These are phyloP conservation scores for Scotopteryx bipunctaria DNA, from an alignment of 2,888 invertebrate species.

Conservation along the genomic window DNA sequence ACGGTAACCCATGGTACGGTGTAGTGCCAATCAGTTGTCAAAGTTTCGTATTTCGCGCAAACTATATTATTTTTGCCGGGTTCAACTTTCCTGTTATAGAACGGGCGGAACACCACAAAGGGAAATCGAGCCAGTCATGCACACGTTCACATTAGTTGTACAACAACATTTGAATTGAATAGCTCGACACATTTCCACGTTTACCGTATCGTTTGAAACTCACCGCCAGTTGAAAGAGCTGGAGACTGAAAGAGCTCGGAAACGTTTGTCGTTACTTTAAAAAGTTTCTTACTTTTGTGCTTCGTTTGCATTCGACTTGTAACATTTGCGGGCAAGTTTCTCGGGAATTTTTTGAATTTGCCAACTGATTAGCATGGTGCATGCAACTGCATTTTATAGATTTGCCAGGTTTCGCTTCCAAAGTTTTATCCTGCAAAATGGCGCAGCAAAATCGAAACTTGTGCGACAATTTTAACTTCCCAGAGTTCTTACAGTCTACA, in stretches of 20 bases:
- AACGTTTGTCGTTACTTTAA: conserved; percentile 11
- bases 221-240: not conserved
- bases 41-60: no score
- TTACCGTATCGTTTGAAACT: not conserved
- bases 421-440: conserved; percentile 8
- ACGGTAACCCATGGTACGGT: no score
- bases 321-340: conserved; percentile 14
- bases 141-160: no score
- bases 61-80: no score
- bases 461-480: not conserved
- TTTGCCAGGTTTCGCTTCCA: conserved; percentile 8
- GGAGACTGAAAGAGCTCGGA: not conserved
- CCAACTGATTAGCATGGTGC: conserved; percentile 25
- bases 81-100: no score
- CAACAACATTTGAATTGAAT: not conserved
- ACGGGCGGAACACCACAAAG: no score
- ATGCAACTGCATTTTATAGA: conserved; percentile 27
- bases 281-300: conserved; percentile 7
- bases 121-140: no score
- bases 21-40: no score
- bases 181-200: conserved; percentile 1
- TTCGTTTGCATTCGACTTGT: conserved; percentile 10
- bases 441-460: not conserved
- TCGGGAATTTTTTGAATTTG: conserved; percentile 21
- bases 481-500: no score